Percentiles rank a stretch among this genome's conserved stretches.
Evolutionary conservation across 2,888 invertebrate species (phyloP).

Genomic region (Sinohyriopsis cumingii): DNA sequence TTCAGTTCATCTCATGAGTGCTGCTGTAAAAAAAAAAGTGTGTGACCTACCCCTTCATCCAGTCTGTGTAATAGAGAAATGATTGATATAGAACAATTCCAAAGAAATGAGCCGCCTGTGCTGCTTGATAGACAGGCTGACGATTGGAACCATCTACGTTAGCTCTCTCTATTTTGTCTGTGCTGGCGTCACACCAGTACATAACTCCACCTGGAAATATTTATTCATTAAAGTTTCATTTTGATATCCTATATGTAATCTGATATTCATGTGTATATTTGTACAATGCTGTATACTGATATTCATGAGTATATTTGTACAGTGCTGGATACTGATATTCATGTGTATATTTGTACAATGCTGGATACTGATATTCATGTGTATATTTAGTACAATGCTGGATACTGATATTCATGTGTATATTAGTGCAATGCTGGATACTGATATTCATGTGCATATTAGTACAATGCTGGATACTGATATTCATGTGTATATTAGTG

Average conservation of each 20-base stretch:
- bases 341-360: too few relatives aligned
- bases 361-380: not conserved
- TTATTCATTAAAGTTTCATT: too few relatives aligned
- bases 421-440: too few relatives aligned
- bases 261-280: not conserved
- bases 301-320: not conserved
- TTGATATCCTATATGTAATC: not conserved
- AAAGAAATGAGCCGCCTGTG: conserved; percentile 40
- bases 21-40: not conserved
- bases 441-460: not conserved
- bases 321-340: not conserved
- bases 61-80: conserved; percentile 55
- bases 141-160: conserved; percentile 46
- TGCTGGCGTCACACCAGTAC: conserved; percentile 59
- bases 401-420: not conserved
- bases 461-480: too few relatives aligned
- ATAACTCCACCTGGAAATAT: conserved; percentile 41
- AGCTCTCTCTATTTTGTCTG: conserved; percentile 41
- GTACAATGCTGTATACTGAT: too few relatives aligned
- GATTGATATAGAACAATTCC: conserved; percentile 42
- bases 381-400: too few relatives aligned
- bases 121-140: conserved; percentile 18
- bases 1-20: too few relatives aligned
- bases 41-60: conserved; percentile 38
- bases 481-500: not conserved